Evolutionary conservation across 2,888 invertebrate genomes (phyloP), one percentile per base, ranked within the genome.

Genomic region (Itoplectis maculator): DNA sequence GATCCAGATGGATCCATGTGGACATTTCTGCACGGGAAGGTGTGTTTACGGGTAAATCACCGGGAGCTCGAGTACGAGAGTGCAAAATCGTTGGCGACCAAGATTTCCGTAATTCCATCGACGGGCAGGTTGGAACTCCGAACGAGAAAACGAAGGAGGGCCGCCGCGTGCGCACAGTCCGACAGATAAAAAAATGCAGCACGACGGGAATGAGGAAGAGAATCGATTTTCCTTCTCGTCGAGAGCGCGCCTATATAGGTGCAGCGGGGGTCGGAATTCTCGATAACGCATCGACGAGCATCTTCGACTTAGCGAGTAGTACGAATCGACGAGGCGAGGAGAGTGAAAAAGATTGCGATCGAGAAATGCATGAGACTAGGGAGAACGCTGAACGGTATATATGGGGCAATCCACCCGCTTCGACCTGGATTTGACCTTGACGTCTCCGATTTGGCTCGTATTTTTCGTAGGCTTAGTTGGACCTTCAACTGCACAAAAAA

Each of bases 151-250:
- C 18, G n/a, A 37, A 69, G 20, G 51, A 37, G 35, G 51, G 11
- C n/a, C n/a, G n/a, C n/a, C n/a, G n/a, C n/a, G n/a, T n/a, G 49
- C 51, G 40, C 54, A 63, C 23, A 45, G 2, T 20, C 35, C 61
- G 69, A 69, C 56, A 47, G 63, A 65, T 70, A 69, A 69, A 54
- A 70, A 69, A 54, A n/a, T 37, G 49, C 75, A 69, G 69, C 42
- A 47, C 45, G 54, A 37, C 56, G 37, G 63, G 65, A 56, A 78
- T 70, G 61, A 47, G 56, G 56, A 45, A 45, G 65, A 51, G 74
- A 74, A 74, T 72, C 76, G 76, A 76, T 66, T 81, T 81, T 76
- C 80, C 75, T 63, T 35, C 45, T 80, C 42, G 66, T 61, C 35
- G 18, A 76, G 13, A 15, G 49, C 37, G 56, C 45, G 40, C 40